Percentiles rank a stretch among this genome's conserved stretches.
Evolutionary conservation across 2,797 vertebrate species (phyloP).

Genomic region (Platyrinchus mystaceus): DNA sequence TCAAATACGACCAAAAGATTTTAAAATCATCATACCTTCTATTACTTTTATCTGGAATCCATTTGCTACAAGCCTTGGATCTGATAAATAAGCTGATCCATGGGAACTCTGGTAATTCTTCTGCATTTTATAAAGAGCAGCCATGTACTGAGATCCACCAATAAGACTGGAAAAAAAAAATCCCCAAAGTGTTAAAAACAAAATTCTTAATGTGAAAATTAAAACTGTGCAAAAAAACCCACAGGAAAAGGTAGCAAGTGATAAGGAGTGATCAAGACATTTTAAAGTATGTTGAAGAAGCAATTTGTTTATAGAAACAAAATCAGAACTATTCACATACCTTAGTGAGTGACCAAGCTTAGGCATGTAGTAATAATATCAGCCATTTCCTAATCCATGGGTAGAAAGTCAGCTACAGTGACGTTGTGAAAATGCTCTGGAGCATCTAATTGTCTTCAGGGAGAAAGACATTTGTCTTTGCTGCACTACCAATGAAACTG

Average conservation of each 20-base stretch:
- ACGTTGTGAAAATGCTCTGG: not conserved
- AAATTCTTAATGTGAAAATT: not conserved
- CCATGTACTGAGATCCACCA: slow-evolving; percentile 81
- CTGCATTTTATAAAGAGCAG: slow-evolving; percentile 84
- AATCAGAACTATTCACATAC: not conserved
- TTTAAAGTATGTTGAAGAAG: not conserved
- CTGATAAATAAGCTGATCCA: slow-evolving; percentile 80
- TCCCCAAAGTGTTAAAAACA: not conserved
- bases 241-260: not conserved
- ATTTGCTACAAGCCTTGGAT: slow-evolving; percentile 88
- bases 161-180: slow-evolving; percentile 77
- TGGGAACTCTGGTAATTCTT: slow-evolving; percentile 71
- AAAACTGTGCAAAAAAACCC: not conserved
- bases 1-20: not conserved
- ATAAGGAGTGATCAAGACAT: not conserved
- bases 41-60: slow-evolving; percentile 88
- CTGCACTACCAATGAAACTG: not conserved
- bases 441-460: not conserved
- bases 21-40: slow-evolving; percentile 81
- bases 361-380: not conserved
- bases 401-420: not conserved
- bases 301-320: not conserved
- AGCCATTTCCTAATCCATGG: not conserved
- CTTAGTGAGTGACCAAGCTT: not conserved
- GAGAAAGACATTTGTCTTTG: not conserved